phyloP scores from a whole-genome alignment of 1,140 invertebrate species.

The Drosophila obscura region DNA sequence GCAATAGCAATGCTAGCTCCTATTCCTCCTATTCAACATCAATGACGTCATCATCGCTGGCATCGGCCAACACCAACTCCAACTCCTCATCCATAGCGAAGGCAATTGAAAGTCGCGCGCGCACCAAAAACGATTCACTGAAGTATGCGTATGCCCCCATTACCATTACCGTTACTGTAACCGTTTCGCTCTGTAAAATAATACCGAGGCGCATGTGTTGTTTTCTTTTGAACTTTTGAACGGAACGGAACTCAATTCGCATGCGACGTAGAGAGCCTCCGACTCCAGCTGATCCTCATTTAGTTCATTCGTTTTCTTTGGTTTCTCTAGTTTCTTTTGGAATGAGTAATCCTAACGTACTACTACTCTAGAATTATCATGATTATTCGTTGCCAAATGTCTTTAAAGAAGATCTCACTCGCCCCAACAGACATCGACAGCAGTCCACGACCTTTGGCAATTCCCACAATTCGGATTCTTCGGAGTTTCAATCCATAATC shows the following conservation, averaged over 20 bases:
- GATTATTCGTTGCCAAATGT: neutral
- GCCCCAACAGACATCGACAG: conserved; percentile 54
- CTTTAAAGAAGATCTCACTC: too few relatives aligned
- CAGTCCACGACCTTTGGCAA: conserved; percentile 49
- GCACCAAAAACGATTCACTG: conserved; percentile 77
- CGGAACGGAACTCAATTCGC: neutral
- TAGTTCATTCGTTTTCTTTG: conserved; percentile 21
- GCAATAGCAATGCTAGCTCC: conserved; percentile 49
- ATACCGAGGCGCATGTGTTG: conserved; percentile 26
- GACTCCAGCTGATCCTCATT: conserved; percentile 2
- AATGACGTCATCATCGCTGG: conserved; percentile 68
- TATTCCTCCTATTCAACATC: conserved; percentile 69
- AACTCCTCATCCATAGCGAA: conserved; percentile 62
- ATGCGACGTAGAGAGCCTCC: conserved; percentile 16
- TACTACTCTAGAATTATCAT: neutral
- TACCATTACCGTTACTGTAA: conserved; percentile 3
- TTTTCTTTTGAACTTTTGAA: neutral
- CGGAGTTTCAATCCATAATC: conserved; percentile 84
- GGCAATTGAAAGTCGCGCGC: conserved; percentile 69
- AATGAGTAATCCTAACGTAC: conserved; percentile 24
- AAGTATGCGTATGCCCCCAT: conserved; percentile 66
- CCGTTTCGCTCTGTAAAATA: conserved; percentile 28
- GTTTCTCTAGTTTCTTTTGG: conserved; percentile 26
- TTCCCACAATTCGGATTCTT: conserved; percentile 79
- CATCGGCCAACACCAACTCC: conserved; percentile 53